Evolutionary conservation across 2,888 invertebrate genomes (phyloP), one percentile per base, ranked within the genome.

Genomic region (Pyralis farinalis): DNA sequence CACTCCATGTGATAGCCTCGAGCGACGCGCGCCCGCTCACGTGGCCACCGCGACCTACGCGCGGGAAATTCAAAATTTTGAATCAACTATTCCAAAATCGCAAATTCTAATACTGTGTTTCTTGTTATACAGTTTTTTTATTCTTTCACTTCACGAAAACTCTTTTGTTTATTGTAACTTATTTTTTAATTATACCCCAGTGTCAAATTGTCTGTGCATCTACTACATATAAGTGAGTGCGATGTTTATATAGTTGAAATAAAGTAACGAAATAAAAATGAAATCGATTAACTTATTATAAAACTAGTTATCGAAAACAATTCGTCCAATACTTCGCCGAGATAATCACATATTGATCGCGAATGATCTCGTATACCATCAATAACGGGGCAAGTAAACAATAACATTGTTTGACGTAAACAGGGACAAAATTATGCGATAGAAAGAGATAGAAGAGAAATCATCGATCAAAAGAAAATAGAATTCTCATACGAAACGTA

Each of bases 1-100:
- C 77, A 77, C 84, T 83, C 81, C 87, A 87, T 85, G 87, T 83
- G 87, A 87, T 80, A 78, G 87, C 87, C 87, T 56, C 84, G 83
- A 86, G 87, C 87, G 73, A 74, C 76, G 69, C 74, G 75, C 74
- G 59, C 71, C 51, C 63, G 58, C 68, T 68, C 77, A 74, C 77
- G 74, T 75, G 70, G 60, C 58, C 37, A 48, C 52, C 51, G 38
- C 57, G 49, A 49, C 16, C 4, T 16, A 16, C 63, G 55, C 71
- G 77, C 79, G 79, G 71, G 69, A 77, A 75, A 63, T 66, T 62
- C 44, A 49, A 67, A 71, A 62, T 63, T 58, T 34, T 50, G 60
- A 65, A 59, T 53, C 53, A 46, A 45, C 38, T 35, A 44, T 44
- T 45, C 37, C 38, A 41, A 52, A 43, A 42, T 45, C 30, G 7